Evolutionary conservation across 2,113 vertebrate genomes (phyloP).

Genomic region (Butastur rufipennis): DNA sequence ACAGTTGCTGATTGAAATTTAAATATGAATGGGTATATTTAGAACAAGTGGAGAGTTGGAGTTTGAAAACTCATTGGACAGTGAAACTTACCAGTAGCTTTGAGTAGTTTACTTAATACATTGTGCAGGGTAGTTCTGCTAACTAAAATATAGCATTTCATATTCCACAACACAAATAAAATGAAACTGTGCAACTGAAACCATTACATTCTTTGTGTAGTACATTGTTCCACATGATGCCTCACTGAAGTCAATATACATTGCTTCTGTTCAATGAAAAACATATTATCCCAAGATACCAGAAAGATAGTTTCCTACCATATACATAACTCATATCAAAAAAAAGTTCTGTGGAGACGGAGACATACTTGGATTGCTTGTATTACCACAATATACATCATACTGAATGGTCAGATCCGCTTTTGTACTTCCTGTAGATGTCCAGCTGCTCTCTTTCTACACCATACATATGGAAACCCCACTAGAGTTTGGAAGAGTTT

Average conservation of each 20-base stretch:
- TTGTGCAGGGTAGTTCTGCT: neutral
- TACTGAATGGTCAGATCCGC: neutral
- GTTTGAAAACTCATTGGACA: neutral
- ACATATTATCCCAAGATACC: neutral
- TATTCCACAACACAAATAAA: neutral
- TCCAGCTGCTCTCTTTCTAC: neutral
- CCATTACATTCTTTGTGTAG: neutral
- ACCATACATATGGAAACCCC: neutral
- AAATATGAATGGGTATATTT: neutral
- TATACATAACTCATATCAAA: neutral
- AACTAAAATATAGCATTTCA: neutral
- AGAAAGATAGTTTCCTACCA: neutral
- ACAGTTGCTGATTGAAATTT: neutral
- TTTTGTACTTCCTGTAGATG: neutral
- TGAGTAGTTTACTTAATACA: neutral
- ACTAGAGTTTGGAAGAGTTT: neutral
- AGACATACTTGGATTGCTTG: neutral
- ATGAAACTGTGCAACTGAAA: neutral
- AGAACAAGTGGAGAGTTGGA: neutral
- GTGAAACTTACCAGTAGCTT: neutral
- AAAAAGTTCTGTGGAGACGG: neutral
- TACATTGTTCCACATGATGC: neutral
- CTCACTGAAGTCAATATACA: neutral
- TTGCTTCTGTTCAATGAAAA: neutral
- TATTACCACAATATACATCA: neutral